Conservation (phyloP, 2,113 vertebrate species). For the Trachemys scripta region DNA sequence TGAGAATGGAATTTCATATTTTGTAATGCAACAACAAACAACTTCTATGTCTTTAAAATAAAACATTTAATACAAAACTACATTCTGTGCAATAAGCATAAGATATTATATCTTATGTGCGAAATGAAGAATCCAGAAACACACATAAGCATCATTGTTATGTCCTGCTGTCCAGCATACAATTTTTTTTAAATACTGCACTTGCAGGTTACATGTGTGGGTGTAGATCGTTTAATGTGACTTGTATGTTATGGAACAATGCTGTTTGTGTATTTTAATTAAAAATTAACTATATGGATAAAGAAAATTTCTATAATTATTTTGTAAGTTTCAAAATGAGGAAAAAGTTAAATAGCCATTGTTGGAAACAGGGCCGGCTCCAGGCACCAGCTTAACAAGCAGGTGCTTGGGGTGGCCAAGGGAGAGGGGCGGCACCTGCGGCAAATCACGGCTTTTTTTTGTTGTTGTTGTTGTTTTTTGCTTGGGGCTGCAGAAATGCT, state of each 20-base stretch:
- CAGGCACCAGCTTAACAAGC: no score
- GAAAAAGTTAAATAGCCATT: accelerated
- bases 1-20: conserved; percentile 17
- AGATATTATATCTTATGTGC: neutral
- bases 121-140: neutral
- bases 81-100: neutral
- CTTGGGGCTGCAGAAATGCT: no score
- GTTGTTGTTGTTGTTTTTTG: no score
- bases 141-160: neutral
- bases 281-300: neutral
- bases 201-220: neutral
- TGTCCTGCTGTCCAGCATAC: neutral
- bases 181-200: accelerated
- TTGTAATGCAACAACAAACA: neutral
- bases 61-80: neutral
- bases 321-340: neutral
- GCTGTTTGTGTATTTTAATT: neutral
- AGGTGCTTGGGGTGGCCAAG: no score
- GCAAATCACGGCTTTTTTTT: no score
- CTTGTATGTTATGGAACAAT: neutral
- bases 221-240: neutral
- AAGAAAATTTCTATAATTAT: neutral
- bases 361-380: no score
- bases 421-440: no score
- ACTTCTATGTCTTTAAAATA: neutral